Base-by-base conservation (phyloP, 1,140 invertebrate genomes). In the Tetragnatha versicolor region DNA sequence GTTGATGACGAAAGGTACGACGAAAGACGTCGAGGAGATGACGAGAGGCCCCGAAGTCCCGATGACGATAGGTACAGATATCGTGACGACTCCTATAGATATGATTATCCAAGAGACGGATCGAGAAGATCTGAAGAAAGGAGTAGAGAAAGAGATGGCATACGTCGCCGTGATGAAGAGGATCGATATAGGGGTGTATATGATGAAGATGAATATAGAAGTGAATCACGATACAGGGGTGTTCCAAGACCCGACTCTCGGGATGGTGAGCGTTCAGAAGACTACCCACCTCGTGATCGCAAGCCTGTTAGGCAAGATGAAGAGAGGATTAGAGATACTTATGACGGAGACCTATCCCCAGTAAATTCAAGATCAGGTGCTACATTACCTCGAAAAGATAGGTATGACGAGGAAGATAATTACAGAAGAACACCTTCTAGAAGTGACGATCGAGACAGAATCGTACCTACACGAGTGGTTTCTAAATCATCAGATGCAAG, bases 21-120 rank as follows among this genome's bases (percentile, higher is more conserved):
- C 2, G 45, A 51, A 1, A 20, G 53, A 17, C 14, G 49, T 22
- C 25, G 22, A n/a, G 1, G 12, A 2, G 47, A 49, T 31, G 20
- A 2, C 22, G 45, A 33, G 3, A 47, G 45, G 2, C 25, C 29
- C 3, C 22, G 39, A 42, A 22, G 20, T 17, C 42, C 29, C 5
- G 39, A 42, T 68, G 35, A 65, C 29, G 61, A 65, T 14, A 42
- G 61, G 9, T 65, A 65, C 25, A 31, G 37, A 42, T 65, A 55
- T 55, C 17, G 42, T 20, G n/a, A 39, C 12, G 35, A 25, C 22
- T 10, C 14, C 14, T 55, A 20, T n/a, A 27, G 4, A 12, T 27
- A 55, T 20, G 27, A 69, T 53, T 45, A 69, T 53, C 31, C 35
- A 12, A 33, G 49, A 37, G 27, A 51, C 7, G 10, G 20, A n/a